phyloP scores from a whole-genome alignment of 2,888 invertebrate genomes.

The Horisme vitalbata region DNA sequence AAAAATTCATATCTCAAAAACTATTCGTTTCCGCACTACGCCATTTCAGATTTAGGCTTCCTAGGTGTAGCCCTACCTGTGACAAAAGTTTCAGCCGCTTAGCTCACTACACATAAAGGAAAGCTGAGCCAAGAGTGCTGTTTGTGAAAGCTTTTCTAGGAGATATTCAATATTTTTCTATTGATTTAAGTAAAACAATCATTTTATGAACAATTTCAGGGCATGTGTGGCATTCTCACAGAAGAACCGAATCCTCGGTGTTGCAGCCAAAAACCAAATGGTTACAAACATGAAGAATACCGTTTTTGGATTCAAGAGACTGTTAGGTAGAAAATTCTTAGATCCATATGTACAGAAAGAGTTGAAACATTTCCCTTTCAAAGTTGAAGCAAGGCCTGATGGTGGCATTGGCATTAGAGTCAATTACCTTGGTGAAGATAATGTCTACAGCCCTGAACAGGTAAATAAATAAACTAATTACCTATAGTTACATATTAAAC shows the following conservation, averaged over 20 bases:
- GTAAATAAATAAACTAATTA: conserved; percentile 41
- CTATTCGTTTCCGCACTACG: no score
- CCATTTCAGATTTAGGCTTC: no score
- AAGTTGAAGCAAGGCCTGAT: conserved; percentile 88
- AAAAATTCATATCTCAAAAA: no score
- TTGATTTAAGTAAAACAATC: no score
- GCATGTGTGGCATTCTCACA: conserved; percentile 97
- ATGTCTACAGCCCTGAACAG: conserved; percentile 95
- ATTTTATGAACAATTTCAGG: conserved; percentile 77
- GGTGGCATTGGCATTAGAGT: conserved; percentile 95
- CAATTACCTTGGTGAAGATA: conserved; percentile 93
- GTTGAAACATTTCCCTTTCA: conserved; percentile 89
- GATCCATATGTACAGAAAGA: conserved; percentile 95
- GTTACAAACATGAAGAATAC: conserved; percentile 99
- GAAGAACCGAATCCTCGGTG: conserved; percentile 96
- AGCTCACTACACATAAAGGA: no score
- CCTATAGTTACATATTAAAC: no score
- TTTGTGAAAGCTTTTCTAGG: no score
- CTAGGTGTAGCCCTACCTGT: no score
- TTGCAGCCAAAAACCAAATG: conserved; percentile 97
- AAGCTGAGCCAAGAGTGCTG: no score
- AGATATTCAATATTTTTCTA: no score
- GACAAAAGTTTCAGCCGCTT: no score
- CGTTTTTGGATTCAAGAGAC: conserved; percentile 95
- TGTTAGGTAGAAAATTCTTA: conserved; percentile 94